Evolutionary conservation across 2,113 vertebrate species (phyloP), one percentile per base, ranked within the genome.

Genomic region (Colistium nudipinnis): DNA sequence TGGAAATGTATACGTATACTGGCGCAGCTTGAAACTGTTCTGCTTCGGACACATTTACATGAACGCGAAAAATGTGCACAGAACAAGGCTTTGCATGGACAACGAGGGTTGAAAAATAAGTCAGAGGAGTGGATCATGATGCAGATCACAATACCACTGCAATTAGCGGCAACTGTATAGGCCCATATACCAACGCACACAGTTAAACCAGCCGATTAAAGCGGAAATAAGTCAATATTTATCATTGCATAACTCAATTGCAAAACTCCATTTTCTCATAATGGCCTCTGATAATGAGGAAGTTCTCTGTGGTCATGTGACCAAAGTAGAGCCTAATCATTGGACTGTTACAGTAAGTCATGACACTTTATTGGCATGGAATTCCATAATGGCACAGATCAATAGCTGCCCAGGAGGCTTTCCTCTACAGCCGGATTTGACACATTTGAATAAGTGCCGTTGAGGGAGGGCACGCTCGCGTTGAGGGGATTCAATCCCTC

Each of bases 291-390:
- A 89, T 89, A 91, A 92, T 92, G 87, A 91, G 87, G 87, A 90
- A 86, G 86, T 78, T 75, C 75, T 80, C 47, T 49, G 22, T 67
- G 69, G 82, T 80, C 87, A 86, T 27, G 61, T 90, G 78, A 82
- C 79, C 17, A 30, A 52, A 87, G 75, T 71, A 62, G 70, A 74
- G 85, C 71, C 78, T 86, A 90, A 91, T 92, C 90, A 92, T 91
- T 93, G 88, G 89, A 89, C 84, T 90, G 89, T 89, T 92, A 91
- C 90, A 87, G 90, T 90, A 90, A 88, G 88, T 86, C 89, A 85
- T 83, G 87, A 81, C 90, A 89, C 76, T 90, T 91, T 91, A 91
- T 92, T 89, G 88, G 84, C 84, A 86, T 89, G 74, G 85, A 85
- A 91, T 91, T 89, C 86, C 89, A 92, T 90, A 91, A 92, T 90